Conservation (phyloP, 2,113 vertebrate genomes). For the Odontophorus gujanensis region DNA sequence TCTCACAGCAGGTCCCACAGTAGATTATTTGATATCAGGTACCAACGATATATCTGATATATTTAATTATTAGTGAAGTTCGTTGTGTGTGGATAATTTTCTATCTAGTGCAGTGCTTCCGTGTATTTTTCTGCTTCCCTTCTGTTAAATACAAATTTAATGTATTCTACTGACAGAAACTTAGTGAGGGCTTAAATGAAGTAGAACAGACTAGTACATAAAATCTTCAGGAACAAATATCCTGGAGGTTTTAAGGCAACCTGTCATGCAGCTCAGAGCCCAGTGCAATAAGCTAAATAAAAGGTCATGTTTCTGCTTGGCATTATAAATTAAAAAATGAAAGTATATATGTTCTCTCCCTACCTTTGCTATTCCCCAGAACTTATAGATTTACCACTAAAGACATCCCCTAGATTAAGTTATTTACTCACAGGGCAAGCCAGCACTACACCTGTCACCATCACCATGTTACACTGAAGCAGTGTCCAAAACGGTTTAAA, state of each 20-base stretch:
- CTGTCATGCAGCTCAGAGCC: neutral
- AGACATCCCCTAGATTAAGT: neutral
- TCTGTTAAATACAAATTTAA: neutral
- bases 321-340: neutral
- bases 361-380: neutral
- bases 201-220: neutral
- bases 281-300: neutral
- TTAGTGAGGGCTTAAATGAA: neutral
- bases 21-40: neutral
- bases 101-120: neutral
- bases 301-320: neutral
- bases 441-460: neutral
- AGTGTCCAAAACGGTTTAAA: slow-evolving; percentile 9
- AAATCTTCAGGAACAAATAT: neutral
- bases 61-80: neutral
- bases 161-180: neutral
- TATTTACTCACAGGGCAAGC: slow-evolving; percentile 11
- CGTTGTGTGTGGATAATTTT: too few species aligned
- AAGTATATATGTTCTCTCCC: neutral
- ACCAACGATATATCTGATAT: neutral
- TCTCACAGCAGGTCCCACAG: neutral
- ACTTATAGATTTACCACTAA: neutral
- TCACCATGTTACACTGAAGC: neutral
- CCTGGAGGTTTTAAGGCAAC: neutral
- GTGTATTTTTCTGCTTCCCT: neutral